Evolutionary conservation across 2,888 invertebrate species (phyloP).

Genomic region (Rhingia rostrata): DNA sequence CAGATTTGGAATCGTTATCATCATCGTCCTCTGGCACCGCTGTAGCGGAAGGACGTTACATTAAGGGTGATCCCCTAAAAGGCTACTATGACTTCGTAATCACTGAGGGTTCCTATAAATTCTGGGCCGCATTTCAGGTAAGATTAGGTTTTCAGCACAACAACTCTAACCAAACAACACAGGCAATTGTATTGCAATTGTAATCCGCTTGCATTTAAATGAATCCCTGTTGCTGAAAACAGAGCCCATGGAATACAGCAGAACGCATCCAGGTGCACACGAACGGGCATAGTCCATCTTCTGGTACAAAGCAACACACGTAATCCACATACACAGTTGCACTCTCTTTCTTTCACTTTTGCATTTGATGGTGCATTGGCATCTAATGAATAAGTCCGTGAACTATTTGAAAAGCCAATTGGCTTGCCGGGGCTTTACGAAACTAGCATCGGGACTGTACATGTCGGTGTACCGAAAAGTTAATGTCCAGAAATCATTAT

Average conservation of each 20-base stretch:
- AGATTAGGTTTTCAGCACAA: constrained; percentile 69
- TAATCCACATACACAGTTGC: constrained; percentile 52
- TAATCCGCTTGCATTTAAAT: constrained; percentile 71
- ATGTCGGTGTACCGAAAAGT: constrained; percentile 58
- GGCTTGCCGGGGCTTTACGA: constrained; percentile 51
- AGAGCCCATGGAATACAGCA: constrained; percentile 12
- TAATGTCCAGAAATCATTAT: constrained; percentile 69
- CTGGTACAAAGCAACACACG: constrained; percentile 21
- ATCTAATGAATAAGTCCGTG: constrained; percentile 73
- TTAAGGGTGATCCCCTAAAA: constrained; percentile 88
- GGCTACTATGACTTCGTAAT: constrained; percentile 94
- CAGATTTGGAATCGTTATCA: constrained; percentile 35
- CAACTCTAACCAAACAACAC: constrained; percentile 18
- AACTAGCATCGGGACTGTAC: constrained; percentile 26
- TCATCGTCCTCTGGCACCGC: constrained; percentile 68
- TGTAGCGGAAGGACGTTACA: constrained; percentile 82
- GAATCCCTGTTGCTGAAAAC: constrained; percentile 28
- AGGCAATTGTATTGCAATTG: constrained; percentile 33
- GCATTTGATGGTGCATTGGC: constrained; percentile 21
- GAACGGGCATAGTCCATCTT: not conserved
- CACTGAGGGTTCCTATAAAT: constrained; percentile 94
- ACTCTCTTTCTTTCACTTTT: not conserved
- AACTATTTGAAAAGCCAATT: constrained; percentile 74
- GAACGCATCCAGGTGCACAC: constrained; percentile 14
- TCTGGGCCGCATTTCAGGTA: constrained; percentile 94